A percentile compares a stretch with the other conserved stretches of the same genome.
These are phyloP conservation scores for Chromobotia macracanthus DNA, from an alignment of 2,797 vertebrate species.

Conservation along the genomic window DNA sequence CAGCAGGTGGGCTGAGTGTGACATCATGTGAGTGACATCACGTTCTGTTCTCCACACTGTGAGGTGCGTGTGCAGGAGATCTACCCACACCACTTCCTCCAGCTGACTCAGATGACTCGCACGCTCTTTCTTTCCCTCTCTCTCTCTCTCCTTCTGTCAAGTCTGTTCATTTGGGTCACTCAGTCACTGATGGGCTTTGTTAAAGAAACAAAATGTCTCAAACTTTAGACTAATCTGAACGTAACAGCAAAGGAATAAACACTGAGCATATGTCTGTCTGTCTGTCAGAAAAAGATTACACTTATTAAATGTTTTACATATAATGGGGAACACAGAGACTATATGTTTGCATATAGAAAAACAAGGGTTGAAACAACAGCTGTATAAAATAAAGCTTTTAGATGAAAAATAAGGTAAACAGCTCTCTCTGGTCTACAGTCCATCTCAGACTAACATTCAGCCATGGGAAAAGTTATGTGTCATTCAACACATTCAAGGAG, in stretches of 20 bases:
- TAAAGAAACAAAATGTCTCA: neutral
- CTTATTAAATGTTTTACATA: too few species aligned
- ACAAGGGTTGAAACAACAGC: neutral
- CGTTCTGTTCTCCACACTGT: constrained; percentile 64
- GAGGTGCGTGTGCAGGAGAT: constrained; percentile 48
- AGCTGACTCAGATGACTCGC: constrained; percentile 68
- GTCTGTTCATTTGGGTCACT: neutral
- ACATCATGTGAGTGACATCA: constrained; percentile 54
- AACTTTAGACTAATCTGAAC: neutral
- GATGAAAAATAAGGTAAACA: neutral
- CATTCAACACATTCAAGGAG: constrained; percentile 8
- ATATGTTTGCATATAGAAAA: neutral
- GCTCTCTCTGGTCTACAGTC: neutral
- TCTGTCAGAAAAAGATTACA: neutral
- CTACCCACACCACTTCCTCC: constrained; percentile 59
- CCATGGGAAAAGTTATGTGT: constrained; percentile 35
- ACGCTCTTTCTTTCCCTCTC: neutral
- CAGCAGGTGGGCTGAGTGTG: constrained; percentile 70
- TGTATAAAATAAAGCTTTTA: neutral
- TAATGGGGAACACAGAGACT: too few species aligned
- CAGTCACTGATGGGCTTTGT: neutral
- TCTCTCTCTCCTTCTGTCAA: constrained; percentile 53
- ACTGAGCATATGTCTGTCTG: neutral
- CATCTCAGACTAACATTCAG: neutral
- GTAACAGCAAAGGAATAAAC: neutral